These are phyloP conservation scores for Stenodera caucasica DNA, from an alignment of 2,888 invertebrate genomes.

Conservation along the genomic window DNA sequence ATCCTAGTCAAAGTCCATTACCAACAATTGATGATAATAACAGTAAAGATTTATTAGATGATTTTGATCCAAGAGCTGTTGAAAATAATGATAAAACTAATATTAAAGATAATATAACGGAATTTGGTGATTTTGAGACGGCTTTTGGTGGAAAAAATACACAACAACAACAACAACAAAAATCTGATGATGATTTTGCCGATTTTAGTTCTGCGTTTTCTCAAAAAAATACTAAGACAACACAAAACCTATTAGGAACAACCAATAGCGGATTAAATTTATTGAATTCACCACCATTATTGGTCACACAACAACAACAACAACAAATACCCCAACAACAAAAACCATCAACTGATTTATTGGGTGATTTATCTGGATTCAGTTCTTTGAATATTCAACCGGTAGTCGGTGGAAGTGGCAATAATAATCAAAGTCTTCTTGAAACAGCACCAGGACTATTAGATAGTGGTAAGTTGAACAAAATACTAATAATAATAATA, in stretches of 20 bases:
- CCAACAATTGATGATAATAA: conserved; percentile 45
- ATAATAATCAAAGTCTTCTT: conserved; percentile 28
- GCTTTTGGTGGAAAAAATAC: conserved; percentile 60
- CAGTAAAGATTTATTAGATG: conserved; percentile 59
- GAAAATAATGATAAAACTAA: conserved; percentile 41
- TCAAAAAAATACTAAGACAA: conserved; percentile 4
- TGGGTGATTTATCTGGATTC: conserved; percentile 48
- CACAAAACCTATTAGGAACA: conserved; percentile 1
- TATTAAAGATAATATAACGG: conserved; percentile 46
- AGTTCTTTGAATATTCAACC: conserved; percentile 41
- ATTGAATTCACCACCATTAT: background rate
- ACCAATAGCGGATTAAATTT: background rate
- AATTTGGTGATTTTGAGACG: conserved; percentile 79
- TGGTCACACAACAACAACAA: conserved; percentile 11
- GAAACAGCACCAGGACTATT: conserved; percentile 16
- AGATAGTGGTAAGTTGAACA: conserved; percentile 28
- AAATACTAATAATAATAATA: background rate
- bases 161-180: conserved; percentile 29
- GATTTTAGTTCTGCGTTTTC: conserved; percentile 77
- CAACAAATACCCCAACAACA: conserved; percentile 18
- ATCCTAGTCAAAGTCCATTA: conserved; percentile 46
- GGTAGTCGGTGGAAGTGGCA: conserved; percentile 16
- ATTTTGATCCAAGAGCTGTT: conserved; percentile 63
- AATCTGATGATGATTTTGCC: conserved; percentile 70
- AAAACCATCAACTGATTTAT: conserved; percentile 40